Evolutionary conservation across 2,113 vertebrate genomes (phyloP), one percentile per base, ranked within the genome.

Genomic region (Prunella himalayana): DNA sequence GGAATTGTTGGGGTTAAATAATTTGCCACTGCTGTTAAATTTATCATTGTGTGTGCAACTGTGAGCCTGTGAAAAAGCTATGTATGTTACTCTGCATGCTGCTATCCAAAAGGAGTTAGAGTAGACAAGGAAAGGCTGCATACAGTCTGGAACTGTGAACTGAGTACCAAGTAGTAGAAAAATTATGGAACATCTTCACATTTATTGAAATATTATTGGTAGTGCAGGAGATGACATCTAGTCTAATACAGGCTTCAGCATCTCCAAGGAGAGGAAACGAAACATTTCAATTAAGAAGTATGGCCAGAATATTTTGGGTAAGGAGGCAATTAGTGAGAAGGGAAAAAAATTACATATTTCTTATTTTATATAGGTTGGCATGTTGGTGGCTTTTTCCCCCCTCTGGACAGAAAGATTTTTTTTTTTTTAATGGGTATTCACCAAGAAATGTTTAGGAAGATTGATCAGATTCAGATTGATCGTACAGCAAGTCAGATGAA

Each of bases 151-250:
- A 92, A 86, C 88, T 92, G 88, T 13, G 2, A 93, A 85, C 82
- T 71, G 82, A 86, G 90, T 93, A 71, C 45, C 59, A 94, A 96
- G 57, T 57, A 69, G 78, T 47, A 81, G 54, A 80, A 93, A 77
- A 93, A 95, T 70, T 65, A 59, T 12, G 39, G 71, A 92, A 39
- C 68, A 81, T 90, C 59, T 77, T 93, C 90, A 90, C 50, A 37
- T 92, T 82, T 12, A 13, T 94, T 86, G 79, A 80, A 95, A 77
- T 92, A 59, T 37, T 92, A 84, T 77, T 94, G 71, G 84, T 94
- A 90, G 71, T 94, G 86, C 76, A 77, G 86, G 85, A 86, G 77
- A 94, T 93, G 85, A 92, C 68, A 96, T 96, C 92, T 95, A 79
- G 59, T 82, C 71, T 93, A 59, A 86, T 54, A 92, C 77, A 88